Evolutionary conservation across 23 tunicate genomes (phyloP).

Genomic region (Styela plicata): DNA sequence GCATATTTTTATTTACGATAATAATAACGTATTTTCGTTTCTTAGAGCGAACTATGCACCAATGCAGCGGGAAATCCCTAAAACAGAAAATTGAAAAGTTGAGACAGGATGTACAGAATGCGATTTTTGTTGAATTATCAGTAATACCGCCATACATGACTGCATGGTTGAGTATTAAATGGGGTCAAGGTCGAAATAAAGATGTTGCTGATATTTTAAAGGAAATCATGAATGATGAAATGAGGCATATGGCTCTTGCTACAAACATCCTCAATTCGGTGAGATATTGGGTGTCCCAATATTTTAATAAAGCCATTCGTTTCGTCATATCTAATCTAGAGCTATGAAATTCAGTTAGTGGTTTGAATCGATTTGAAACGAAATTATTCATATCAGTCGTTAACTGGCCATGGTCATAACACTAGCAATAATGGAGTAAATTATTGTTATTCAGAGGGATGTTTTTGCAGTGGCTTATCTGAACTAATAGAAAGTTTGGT

Average conservation of each 20-base stretch:
- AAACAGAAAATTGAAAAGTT: not conserved
- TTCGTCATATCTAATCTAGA: no score
- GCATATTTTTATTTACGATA: not conserved
- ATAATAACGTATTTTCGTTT: no score
- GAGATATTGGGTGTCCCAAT: no score
- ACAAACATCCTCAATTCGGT: slow-evolving; percentile 43
- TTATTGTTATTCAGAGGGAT: no score
- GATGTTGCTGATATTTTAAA: slow-evolving; percentile 33
- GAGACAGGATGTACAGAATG: slow-evolving; percentile 19
- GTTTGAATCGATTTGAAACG: no score
- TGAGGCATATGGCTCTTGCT: slow-evolving; percentile 43
- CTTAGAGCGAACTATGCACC: not conserved
- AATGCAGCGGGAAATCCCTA: not conserved
- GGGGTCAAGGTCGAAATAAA: slow-evolving; percentile 31
- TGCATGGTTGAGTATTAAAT: slow-evolving; percentile 46
- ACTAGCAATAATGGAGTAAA: no score
- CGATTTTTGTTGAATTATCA: slow-evolving; percentile 24
- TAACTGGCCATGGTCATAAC: no score
- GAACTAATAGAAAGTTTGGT: no score
- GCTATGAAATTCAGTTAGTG: no score
- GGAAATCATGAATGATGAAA: slow-evolving; percentile 38
- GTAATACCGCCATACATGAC: slow-evolving; percentile 53
- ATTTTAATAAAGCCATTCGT: no score
- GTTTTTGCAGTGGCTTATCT: no score
- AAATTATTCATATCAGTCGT: no score